Conservation (phyloP, 2,113 vertebrate species). For the Colaptes auratus region DNA sequence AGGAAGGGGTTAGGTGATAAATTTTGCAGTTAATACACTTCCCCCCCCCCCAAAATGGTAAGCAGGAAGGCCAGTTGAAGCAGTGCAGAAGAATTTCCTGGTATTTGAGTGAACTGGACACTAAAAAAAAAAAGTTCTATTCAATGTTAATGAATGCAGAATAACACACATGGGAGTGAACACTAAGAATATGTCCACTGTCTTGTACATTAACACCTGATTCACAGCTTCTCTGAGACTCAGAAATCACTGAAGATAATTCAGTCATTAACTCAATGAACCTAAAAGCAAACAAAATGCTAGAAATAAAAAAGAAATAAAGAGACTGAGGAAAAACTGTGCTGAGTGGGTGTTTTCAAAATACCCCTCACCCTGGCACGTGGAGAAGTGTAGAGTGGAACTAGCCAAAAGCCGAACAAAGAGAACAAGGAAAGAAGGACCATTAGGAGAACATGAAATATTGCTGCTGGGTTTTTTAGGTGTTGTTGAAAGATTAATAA, state of each 20-base stretch:
- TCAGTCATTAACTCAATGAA: not conserved
- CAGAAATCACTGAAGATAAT: not conserved
- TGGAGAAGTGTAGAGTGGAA: not conserved
- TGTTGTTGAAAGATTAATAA: not conserved
- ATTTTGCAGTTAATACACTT: not conserved
- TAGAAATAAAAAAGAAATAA: not conserved
- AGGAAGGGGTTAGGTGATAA: not conserved
- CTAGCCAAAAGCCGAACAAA: not conserved
- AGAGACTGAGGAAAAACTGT: not conserved
- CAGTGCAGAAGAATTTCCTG: not conserved
- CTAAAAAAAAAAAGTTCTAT: not conserved
- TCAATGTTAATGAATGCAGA: not conserved
- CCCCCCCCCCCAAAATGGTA: not conserved
- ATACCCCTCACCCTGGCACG: too few species aligned
- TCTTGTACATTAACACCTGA: not conserved
- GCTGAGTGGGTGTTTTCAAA: not conserved
- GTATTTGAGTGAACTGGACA: not conserved
- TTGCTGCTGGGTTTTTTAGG: not conserved
- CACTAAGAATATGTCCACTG: not conserved
- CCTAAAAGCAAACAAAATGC: not conserved
- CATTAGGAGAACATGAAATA: fast-evolving
- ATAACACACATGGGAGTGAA: not conserved
- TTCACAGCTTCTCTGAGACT: not conserved
- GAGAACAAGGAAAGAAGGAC: not conserved
- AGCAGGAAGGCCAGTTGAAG: not conserved